Conservation (phyloP, 2,888 invertebrate species). For the Latheticus oryzae region DNA sequence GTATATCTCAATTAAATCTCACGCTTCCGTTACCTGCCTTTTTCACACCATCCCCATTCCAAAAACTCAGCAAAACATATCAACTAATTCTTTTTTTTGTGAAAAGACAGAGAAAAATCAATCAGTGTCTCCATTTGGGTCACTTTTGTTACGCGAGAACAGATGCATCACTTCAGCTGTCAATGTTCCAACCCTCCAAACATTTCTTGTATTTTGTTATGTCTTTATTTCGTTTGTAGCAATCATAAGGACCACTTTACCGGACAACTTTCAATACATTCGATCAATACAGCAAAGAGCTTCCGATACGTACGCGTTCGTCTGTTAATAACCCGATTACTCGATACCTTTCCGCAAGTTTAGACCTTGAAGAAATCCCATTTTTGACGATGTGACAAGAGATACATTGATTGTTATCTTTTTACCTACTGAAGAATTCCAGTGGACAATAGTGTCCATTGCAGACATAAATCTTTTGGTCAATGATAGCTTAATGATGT, state of each 20-base stretch:
- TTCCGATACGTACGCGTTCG: slow-evolving; percentile 58
- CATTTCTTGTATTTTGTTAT: too few species aligned
- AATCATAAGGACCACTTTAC: slow-evolving; percentile 43
- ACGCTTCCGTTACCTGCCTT: slow-evolving; percentile 15
- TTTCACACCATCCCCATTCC: slow-evolving; percentile 35
- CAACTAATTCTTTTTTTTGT: slow-evolving; percentile 42
- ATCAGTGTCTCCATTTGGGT: slow-evolving; percentile 60
- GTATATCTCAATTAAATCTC: slow-evolving; percentile 1
- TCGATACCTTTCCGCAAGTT: slow-evolving; percentile 53
- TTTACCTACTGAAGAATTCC: too few species aligned
- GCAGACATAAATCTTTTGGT: too few species aligned
- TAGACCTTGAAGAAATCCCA: slow-evolving; percentile 40
- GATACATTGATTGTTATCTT: too few species aligned
- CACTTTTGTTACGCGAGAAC: slow-evolving; percentile 60
- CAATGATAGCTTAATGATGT: too few species aligned
- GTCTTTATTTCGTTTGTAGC: too few species aligned
- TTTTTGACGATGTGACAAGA: slow-evolving; percentile 19
- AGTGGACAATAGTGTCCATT: too few species aligned
- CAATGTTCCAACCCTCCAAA: slow-evolving; percentile 50
- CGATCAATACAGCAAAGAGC: slow-evolving; percentile 56
- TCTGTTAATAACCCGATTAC: slow-evolving; percentile 62
- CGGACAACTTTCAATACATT: slow-evolving; percentile 52
- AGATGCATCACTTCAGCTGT: slow-evolving; percentile 64
- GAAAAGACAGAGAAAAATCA: slow-evolving; percentile 56
- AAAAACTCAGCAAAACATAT: slow-evolving; percentile 44